phyloP scores from a whole-genome alignment of 1,140 invertebrate species.

The Brachionus plicatilis region DNA sequence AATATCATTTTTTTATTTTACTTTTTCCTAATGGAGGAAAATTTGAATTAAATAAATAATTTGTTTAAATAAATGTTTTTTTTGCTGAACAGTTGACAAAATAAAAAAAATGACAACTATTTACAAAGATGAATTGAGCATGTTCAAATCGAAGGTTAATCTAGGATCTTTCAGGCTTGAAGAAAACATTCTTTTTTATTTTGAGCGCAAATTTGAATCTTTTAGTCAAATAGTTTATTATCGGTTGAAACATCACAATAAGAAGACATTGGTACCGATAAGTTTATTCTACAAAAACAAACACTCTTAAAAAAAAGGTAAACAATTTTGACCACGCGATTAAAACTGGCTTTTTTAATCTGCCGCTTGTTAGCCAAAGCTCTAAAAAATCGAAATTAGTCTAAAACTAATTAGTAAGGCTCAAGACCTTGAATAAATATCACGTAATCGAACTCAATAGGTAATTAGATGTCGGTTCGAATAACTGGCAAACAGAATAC shows the following conservation, averaged over 20 bases:
- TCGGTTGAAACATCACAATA: neutral
- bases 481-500: neutral
- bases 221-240: neutral
- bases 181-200: neutral
- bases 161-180: neutral
- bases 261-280: constrained; percentile 23
- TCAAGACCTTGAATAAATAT: neutral
- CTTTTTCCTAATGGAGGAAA: too few species aligned
- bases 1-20: too few species aligned
- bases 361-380: neutral
- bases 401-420: neutral
- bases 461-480: neutral
- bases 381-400: neutral
- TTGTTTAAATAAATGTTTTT: neutral
- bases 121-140: neutral
- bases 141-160: neutral
- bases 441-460: constrained; percentile 12
- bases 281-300: neutral
- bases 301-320: neutral
- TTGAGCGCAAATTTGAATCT: neutral
- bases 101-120: neutral
- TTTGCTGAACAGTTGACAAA: neutral
- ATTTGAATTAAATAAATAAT: too few species aligned
- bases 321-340: constrained; percentile 13
- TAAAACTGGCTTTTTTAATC: neutral